These are phyloP conservation scores for Conistra vaccinii DNA, from an alignment of 2,888 invertebrate genomes.

Conservation along the genomic window DNA sequence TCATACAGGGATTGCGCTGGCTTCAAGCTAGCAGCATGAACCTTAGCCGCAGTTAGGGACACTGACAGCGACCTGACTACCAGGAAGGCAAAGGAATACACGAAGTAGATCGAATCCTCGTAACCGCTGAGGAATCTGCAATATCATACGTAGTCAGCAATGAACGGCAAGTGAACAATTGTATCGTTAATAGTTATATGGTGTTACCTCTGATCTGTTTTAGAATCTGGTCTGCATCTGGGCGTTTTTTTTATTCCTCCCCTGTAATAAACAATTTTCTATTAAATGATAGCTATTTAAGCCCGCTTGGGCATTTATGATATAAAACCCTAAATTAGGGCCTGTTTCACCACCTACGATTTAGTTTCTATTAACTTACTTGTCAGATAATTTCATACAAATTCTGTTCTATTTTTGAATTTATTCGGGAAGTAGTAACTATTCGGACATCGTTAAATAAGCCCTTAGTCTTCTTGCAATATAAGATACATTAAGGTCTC, in stretches of 20 bases:
- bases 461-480: too few species aligned
- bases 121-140: conserved; percentile 80
- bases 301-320: too few species aligned
- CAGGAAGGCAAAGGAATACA: conserved; percentile 92
- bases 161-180: background rate
- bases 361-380: too few species aligned
- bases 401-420: too few species aligned
- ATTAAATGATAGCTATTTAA: too few species aligned
- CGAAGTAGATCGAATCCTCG: conserved; percentile 91
- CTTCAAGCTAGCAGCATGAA: conserved; percentile 89
- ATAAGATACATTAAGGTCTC: too few species aligned
- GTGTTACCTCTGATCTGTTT: conserved; percentile 60
- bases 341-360: too few species aligned
- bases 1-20: conserved; percentile 90
- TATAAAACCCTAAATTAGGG: too few species aligned
- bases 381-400: too few species aligned
- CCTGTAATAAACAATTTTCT: conserved; percentile 60
- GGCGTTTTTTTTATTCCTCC: conserved; percentile 72
- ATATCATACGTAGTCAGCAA: conserved; percentile 19
- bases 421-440: too few species aligned
- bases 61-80: conserved; percentile 91
- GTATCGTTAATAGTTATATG: background rate
- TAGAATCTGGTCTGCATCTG: conserved; percentile 64
- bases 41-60: conserved; percentile 89
- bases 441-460: too few species aligned